Base-by-base conservation (phyloP, 1,140 invertebrate genomes). In the Idris sp. region DNA sequence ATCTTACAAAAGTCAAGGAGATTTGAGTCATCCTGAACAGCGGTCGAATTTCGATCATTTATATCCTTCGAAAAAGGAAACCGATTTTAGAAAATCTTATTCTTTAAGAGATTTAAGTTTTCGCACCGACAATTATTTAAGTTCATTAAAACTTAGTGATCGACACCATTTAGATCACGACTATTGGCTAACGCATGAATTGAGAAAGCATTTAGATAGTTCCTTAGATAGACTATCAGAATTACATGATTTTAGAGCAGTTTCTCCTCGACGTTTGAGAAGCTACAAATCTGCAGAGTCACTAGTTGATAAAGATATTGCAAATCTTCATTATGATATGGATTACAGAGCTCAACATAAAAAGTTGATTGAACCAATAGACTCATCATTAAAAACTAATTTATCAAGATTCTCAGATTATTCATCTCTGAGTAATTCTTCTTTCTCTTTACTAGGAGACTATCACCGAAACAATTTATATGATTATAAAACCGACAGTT, bases 251-350 rank as follows among this genome's bases (percentile, higher is more conserved):
- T 7, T 4, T 8, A 28, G 19, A 16, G 5, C 11, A 13, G 25
- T 4, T 14, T 9, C 18, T n/a, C 10, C 65, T 14, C 13, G 8
- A 1, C n/a, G 28, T 30, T 58, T 73, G 8, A 58, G 59, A 59
- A 64, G 69, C 11, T 73, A 59, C 11, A 73, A 59, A 53, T 73
- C 69, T 8, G 59, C 69, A 38, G 69, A 73, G 30, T 73, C 59
- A 16, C 58, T 65, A 30, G 25, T 31, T 18, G 59, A 65, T 25
- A 40, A 11, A 59, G 59, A 25, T 22, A 4, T 33, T 2, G 1
- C 30, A 0, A 33, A 33, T n/a, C 0, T 33, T 4, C 11, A 1
- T n/a, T 33, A 33, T 10, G 7, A 33, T 33, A n/a, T 28, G 7
- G 26, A 28, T 1, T 28, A 28, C 26, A 28, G n/a, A n/a, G n/a